Base-by-base conservation (phyloP, 2,888 invertebrate species). In the Agapostemon virescens region DNA sequence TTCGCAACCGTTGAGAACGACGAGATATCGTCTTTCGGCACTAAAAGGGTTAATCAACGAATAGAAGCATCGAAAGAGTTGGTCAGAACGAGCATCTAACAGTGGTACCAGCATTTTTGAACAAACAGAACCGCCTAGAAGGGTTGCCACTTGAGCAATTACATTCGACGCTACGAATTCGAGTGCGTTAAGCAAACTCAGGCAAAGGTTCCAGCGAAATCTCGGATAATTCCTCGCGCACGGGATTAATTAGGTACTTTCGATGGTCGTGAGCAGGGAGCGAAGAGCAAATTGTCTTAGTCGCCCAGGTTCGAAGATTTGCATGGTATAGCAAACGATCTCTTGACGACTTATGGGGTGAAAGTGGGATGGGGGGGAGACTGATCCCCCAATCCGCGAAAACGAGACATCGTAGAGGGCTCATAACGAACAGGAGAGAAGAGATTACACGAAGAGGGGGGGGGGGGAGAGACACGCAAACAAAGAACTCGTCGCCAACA, bases 401-500 rank as follows among this genome's bases (percentile, higher is more conserved):
- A 52, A 36, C 17, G 30, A 55, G 42, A 52, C 33, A 38, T 75
- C 58, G 67, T 58, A 58, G 66, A n/a, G 33, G n/a, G 52, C 30
- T 61, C 38, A 55, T 23, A 20, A 26, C 45, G 67, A 63, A 30
- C 30, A 17, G 52, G 58, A 30, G 69, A 30, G 40, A 58, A 72
- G 72, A 66, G 64, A 69, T 70, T 20, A 55, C 33, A 49, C 17
- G 33, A 36, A 38, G 4, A 52, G n/a, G 15, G 36, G 6, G 30
- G 30, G 40, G 45, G n/a, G 9, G 11, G 9, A 52, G 17, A 33
- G 7, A 55, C 55, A 49, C 49, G 49, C 49, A 2, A 49, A 49
- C 67, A 63, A 33, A 42, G 69, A 55, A 61, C 13, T 36, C 17
- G 45, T 38, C n/a, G 11, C 23, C 55, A 73, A 70, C 71, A 61